phyloP scores from a whole-genome alignment of 2,797 vertebrate species.

The Phylloscopus collybita region DNA sequence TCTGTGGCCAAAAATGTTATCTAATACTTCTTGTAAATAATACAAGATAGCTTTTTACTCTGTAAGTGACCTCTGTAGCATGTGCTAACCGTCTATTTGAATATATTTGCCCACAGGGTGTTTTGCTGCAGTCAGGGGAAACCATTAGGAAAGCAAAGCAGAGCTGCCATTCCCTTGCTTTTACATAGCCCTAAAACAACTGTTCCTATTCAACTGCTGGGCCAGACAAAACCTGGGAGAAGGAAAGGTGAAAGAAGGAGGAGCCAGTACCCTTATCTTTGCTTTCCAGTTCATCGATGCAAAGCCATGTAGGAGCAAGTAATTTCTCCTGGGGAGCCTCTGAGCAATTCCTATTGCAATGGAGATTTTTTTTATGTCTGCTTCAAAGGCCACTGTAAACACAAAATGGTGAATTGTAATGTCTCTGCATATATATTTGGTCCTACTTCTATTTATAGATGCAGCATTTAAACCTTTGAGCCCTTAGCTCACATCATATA shows the following conservation, averaged over 20 bases:
- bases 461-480: background rate
- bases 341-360: background rate
- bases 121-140: background rate
- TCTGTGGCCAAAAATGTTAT: background rate
- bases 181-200: background rate
- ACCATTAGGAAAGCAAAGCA: background rate
- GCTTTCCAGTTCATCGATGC: background rate
- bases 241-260: conserved; percentile 9
- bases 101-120: background rate
- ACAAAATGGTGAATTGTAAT: background rate
- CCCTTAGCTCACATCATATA: background rate
- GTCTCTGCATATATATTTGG: background rate
- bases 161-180: background rate
- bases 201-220: background rate
- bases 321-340: background rate
- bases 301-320: background rate
- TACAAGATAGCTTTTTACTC: conserved; percentile 30
- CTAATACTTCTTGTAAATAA: conserved; percentile 55
- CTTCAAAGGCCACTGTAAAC: conserved; percentile 24
- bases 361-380: background rate
- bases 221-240: background rate
- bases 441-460: background rate
- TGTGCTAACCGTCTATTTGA: background rate
- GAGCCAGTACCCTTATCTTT: background rate
- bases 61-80: background rate